phyloP scores from a whole-genome alignment of 2,888 invertebrate species.

The Bellardia pandia region DNA sequence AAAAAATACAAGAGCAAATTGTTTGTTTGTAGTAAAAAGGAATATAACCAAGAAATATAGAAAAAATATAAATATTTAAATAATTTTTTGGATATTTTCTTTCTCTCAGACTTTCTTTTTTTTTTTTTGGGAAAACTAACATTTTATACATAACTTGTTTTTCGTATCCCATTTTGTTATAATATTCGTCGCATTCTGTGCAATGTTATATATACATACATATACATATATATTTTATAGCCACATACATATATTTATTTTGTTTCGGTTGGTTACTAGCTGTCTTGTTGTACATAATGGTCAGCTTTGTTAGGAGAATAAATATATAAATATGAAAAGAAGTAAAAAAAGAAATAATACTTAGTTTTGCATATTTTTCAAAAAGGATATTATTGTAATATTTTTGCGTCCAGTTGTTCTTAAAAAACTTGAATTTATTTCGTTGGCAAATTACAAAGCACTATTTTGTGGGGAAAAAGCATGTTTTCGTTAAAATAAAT shows the following conservation, averaged over 20 bases:
- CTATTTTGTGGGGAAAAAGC: too few species aligned
- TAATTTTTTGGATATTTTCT: neutral
- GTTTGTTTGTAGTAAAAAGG: constrained; percentile 17
- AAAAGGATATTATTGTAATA: constrained; percentile 22
- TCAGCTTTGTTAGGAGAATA: constrained; percentile 29
- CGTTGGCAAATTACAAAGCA: too few species aligned
- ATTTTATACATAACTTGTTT: neutral
- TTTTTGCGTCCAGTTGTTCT: neutral
- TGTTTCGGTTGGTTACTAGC: neutral
- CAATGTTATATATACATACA: too few species aligned
- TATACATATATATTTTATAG: constrained; percentile 13
- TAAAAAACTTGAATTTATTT: neutral
- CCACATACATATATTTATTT: neutral
- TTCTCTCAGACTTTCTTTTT: constrained; percentile 2
- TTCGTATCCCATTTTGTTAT: neutral
- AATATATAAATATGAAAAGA: neutral
- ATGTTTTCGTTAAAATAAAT: too few species aligned
- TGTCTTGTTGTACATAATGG: constrained; percentile 43
- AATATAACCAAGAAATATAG: neutral
- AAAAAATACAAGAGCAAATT: constrained; percentile 16
- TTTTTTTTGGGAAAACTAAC: constrained; percentile 19
- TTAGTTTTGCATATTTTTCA: constrained; percentile 4
- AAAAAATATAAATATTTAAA: constrained; percentile 43
- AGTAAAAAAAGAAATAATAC: neutral
- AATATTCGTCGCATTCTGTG: constrained; percentile 18